Conservation (phyloP, 2,113 vertebrate genomes). For the Ramphastos sulfuratus region DNA sequence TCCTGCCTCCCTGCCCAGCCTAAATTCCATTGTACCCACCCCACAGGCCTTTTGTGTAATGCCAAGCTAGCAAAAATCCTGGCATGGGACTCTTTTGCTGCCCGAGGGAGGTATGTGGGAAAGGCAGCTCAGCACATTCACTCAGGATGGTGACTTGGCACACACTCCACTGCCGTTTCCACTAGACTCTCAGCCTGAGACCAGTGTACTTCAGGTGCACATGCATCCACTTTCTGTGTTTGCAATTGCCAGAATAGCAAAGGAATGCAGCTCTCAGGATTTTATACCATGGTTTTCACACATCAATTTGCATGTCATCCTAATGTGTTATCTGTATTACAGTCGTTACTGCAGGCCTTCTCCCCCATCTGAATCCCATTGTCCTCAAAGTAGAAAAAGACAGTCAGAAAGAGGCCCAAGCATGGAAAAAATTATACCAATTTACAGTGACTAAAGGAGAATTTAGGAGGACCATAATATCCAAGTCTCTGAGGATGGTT, state of each 20-base stretch:
- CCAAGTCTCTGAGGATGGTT: background rate
- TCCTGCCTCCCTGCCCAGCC: conserved; percentile 55
- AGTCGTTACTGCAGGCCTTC: background rate
- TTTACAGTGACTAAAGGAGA: background rate
- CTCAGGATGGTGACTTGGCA: conserved; percentile 20
- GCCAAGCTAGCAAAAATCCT: conserved; percentile 57
- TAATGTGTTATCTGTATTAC: conserved; percentile 19
- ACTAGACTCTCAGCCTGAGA: background rate
- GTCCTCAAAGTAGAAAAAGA: background rate
- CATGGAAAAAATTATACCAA: background rate
- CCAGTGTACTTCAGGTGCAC: conserved; percentile 39
- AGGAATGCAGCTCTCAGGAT: conserved; percentile 6
- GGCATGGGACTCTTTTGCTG: conserved; percentile 40
- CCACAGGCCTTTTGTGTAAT: conserved; percentile 50
- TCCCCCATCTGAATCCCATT: conserved; percentile 28
- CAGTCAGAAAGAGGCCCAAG: background rate
- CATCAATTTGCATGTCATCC: background rate
- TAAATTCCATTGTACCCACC: conserved; percentile 63
- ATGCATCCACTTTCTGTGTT: background rate
- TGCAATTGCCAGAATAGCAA: conserved; percentile 3
- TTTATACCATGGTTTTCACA: conserved; percentile 31
- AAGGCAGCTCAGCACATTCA: conserved; percentile 34
- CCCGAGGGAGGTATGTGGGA: conserved; percentile 59
- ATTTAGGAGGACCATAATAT: background rate
- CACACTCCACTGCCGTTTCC: background rate